Evolutionary conservation across 92 coral and sea anemone genomes (phyloP).

Genomic region (Muricea muricata): DNA sequence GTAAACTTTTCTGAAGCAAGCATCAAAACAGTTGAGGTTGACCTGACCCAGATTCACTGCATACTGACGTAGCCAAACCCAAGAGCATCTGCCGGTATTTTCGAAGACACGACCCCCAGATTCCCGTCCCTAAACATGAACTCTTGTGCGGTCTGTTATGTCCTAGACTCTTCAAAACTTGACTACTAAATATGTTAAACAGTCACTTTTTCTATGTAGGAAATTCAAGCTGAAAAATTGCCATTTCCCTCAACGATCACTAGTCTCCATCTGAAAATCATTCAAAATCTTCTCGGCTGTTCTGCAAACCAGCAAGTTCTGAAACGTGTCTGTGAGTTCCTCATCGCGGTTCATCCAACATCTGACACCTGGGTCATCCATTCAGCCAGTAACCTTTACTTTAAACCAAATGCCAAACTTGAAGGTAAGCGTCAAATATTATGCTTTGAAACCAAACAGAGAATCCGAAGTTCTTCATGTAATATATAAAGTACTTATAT

Average conservation of each 20-base stretch:
- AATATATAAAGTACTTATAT: too few species aligned
- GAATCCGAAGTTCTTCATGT: too few species aligned
- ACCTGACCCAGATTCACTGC: too few species aligned
- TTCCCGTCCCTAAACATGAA: too few species aligned
- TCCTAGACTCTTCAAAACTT: too few species aligned
- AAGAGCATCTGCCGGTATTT: too few species aligned
- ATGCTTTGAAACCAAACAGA: neutral
- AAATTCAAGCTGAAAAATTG: conserved; percentile 79
- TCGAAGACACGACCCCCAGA: too few species aligned
- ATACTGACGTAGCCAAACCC: too few species aligned
- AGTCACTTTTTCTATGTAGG: conserved; percentile 58
- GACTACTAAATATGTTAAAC: neutral
- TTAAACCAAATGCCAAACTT: conserved; percentile 45
- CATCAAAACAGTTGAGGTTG: too few species aligned
- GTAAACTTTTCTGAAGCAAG: too few species aligned
- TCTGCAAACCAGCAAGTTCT: conserved; percentile 87
- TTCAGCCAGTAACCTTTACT: conserved; percentile 61
- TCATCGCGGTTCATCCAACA: conserved; percentile 88
- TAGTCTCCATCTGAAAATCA: conserved; percentile 86
- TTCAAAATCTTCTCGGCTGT: conserved; percentile 86
- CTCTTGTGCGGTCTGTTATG: too few species aligned
- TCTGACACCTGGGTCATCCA: conserved; percentile 83
- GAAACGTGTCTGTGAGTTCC: conserved; percentile 94
- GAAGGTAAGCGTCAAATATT: conserved; percentile 6
- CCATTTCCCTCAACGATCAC: conserved; percentile 78